A percentile compares a stretch with the other conserved stretches of the same genome.
Conservation (phyloP, 2,113 vertebrate genomes). For the Sciurus niger region DNA sequence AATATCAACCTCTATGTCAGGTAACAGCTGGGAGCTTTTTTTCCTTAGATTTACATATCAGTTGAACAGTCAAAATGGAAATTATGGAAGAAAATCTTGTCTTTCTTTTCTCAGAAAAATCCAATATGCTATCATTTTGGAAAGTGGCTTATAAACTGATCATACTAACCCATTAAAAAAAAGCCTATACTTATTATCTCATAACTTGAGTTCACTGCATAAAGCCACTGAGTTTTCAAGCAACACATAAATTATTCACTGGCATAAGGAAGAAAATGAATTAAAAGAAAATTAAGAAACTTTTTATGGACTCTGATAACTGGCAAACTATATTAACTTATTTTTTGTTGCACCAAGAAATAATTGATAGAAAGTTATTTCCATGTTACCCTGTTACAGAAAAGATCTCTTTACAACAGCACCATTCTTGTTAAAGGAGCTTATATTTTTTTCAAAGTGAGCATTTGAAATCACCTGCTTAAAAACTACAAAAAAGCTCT, state of each 20-base stretch:
- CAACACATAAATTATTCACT: neutral
- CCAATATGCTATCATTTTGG: constrained; percentile 34
- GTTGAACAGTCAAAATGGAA: constrained; percentile 68
- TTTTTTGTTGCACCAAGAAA: constrained; percentile 22
- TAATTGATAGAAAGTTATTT: constrained; percentile 38
- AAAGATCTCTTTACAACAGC: neutral
- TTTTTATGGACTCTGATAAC: neutral
- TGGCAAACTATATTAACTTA: neutral
- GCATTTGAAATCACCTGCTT: neutral
- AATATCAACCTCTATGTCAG: constrained; percentile 31
- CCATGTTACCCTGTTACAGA: neutral
- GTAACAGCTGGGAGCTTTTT: constrained; percentile 60
- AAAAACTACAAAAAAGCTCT: neutral
- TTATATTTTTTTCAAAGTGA: constrained; percentile 32
- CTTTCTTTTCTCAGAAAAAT: constrained; percentile 59
- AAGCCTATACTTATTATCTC: neutral
- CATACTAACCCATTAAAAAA: neutral
- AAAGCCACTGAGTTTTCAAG: neutral
- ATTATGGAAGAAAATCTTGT: constrained; percentile 64
- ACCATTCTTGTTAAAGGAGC: neutral
- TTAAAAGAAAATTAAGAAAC: neutral
- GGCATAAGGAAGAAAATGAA: neutral
- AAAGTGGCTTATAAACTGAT: constrained; percentile 38
- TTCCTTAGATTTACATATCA: constrained; percentile 41
- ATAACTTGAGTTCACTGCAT: neutral